Percentiles rank a stretch among this genome's conserved stretches.
Conservation (phyloP, 2,797 vertebrate species). For the Hylomyscus alleni region DNA sequence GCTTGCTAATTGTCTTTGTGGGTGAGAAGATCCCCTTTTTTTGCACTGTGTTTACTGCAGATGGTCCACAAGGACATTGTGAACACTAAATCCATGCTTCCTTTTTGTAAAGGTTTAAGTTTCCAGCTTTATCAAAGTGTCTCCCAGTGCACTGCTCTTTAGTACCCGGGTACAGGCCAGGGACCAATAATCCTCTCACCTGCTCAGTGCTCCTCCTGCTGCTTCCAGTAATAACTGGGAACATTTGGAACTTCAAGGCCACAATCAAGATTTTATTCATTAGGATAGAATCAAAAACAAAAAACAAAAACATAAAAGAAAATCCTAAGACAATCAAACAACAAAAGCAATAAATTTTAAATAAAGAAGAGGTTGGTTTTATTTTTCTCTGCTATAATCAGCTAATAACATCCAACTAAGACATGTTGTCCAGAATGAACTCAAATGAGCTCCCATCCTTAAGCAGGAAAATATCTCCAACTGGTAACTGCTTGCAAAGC, state of each 20-base stretch:
- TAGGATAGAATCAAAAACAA: conserved; percentile 47
- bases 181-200: conserved; percentile 30
- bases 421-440: conserved; percentile 28
- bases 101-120: conserved; percentile 8
- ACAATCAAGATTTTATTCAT: conserved; percentile 58
- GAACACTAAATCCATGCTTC: background rate
- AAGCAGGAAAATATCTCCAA: background rate
- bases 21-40: background rate
- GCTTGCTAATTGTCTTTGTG: background rate
- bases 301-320: conserved; percentile 38
- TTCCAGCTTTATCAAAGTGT: conserved; percentile 49
- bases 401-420: background rate
- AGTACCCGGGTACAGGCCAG: background rate
- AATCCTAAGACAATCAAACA: conserved; percentile 17
- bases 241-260: conserved; percentile 19
- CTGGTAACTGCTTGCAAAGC: background rate
- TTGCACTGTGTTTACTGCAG: background rate
- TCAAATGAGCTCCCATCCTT: background rate
- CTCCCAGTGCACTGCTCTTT: conserved; percentile 13
- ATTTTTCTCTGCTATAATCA: background rate
- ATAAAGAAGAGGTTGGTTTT: conserved; percentile 9
- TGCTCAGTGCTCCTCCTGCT: conserved; percentile 29
- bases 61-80: background rate
- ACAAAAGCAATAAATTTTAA: background rate
- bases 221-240: conserved; percentile 18